These are phyloP conservation scores for Melanophora roralis DNA, from an alignment of 2,888 invertebrate species.

Conservation along the genomic window DNA sequence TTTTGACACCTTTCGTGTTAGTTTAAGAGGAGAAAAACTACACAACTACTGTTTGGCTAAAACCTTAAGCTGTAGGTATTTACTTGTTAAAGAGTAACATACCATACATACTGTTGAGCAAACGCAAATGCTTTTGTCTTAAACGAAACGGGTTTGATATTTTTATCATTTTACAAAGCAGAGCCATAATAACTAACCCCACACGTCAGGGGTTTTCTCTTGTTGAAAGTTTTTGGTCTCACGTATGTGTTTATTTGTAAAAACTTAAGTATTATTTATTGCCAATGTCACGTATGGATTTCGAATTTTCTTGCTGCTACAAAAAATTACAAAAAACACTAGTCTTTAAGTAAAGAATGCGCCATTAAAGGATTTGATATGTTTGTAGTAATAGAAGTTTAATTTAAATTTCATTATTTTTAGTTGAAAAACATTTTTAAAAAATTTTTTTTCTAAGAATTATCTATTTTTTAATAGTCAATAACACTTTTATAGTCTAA, in stretches of 20 bases:
- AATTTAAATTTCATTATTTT: too few relatives aligned
- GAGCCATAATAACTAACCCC: neutral
- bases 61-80: constrained; percentile 30
- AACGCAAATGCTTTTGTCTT: constrained; percentile 16
- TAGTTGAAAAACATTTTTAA: too few relatives aligned
- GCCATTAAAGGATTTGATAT: too few relatives aligned
- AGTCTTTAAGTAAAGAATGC: constrained; percentile 22
- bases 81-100: neutral
- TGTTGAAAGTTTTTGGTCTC: constrained; percentile 37
- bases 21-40: constrained; percentile 35
- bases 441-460: too few relatives aligned
- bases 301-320: constrained; percentile 22
- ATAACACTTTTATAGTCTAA: too few relatives aligned
- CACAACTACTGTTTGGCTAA: constrained; percentile 17
- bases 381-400: too few relatives aligned
- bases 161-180: neutral
- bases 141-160: too few relatives aligned
- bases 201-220: constrained; percentile 14
- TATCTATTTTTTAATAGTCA: too few relatives aligned
- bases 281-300: constrained; percentile 61
- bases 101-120: neutral
- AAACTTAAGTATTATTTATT: constrained; percentile 61
- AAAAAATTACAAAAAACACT: neutral
- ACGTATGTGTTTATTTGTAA: constrained; percentile 58
- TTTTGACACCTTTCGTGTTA: constrained; percentile 69